These are phyloP conservation scores for Melanostigma gelatinosum DNA, from an alignment of 2,113 vertebrate species.

Conservation along the genomic window DNA sequence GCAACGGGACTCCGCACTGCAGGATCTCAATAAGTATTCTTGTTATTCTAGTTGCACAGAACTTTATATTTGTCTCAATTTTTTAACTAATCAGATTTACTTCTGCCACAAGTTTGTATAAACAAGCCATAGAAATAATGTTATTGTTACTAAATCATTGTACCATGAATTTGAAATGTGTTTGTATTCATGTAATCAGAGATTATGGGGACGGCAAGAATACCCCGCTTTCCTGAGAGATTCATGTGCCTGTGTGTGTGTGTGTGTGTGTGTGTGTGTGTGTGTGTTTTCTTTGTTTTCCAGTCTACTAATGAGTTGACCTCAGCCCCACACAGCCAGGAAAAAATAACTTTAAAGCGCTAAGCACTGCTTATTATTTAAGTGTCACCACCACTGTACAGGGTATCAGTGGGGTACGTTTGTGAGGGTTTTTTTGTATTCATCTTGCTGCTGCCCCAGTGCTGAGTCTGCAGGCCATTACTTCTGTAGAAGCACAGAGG, in stretches of 20 bases:
- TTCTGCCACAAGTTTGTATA: slow-evolving; percentile 3
- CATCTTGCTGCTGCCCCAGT: slow-evolving; percentile 54
- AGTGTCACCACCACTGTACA: slow-evolving; percentile 67
- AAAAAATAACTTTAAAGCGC: slow-evolving; percentile 63
- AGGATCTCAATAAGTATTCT: background rate
- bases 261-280: background rate
- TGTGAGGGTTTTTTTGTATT: slow-evolving; percentile 55
- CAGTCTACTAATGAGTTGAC: slow-evolving; percentile 71
- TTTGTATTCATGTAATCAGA: slow-evolving; percentile 65
- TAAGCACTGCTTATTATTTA: slow-evolving; percentile 79
- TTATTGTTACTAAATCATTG: slow-evolving; percentile 36
- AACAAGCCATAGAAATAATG: slow-evolving; percentile 32
- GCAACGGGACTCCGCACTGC: background rate
- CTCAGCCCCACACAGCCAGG: slow-evolving; percentile 55
- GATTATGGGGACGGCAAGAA: slow-evolving; percentile 53
- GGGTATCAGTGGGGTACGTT: slow-evolving; percentile 63
- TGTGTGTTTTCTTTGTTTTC: slow-evolving; percentile 53
- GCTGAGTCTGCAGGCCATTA: slow-evolving; percentile 74
- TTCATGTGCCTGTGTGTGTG: slow-evolving; percentile 14
- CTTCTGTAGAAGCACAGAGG: slow-evolving; percentile 57
- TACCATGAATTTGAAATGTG: slow-evolving; percentile 47
- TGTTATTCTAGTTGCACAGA: slow-evolving; percentile 16
- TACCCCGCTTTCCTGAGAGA: slow-evolving; percentile 42
- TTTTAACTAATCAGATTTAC: slow-evolving; percentile 42
- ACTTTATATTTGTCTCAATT: slow-evolving; percentile 33